Conservation (phyloP, 2,113 vertebrate genomes). For the Sminthopsis crassicaudata region DNA sequence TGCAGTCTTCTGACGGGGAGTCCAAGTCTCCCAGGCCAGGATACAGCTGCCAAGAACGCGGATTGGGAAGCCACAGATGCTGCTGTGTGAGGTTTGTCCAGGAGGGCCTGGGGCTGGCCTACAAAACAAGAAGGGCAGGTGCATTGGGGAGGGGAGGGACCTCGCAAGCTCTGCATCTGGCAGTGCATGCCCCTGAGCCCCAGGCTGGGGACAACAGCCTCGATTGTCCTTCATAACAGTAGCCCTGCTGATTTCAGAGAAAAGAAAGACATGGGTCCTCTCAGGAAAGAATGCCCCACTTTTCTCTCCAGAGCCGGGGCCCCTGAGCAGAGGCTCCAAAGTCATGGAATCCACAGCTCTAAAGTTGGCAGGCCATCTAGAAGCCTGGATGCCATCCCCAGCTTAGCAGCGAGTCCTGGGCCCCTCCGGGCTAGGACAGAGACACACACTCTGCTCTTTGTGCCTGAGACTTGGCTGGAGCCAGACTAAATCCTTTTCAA, state of each 20-base stretch:
- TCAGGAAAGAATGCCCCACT: constrained; percentile 70
- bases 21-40: neutral
- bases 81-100: neutral
- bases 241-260: constrained; percentile 68
- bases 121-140: constrained; percentile 45
- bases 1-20: neutral
- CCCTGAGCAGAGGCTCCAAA: constrained; percentile 43
- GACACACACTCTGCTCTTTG: constrained; percentile 78
- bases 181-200: constrained; percentile 50
- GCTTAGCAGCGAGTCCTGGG: constrained; percentile 58
- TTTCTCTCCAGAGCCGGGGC: constrained; percentile 70
- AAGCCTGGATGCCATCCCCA: constrained; percentile 66
- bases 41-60: neutral
- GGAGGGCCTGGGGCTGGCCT: neutral
- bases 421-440: neutral
- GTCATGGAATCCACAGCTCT: constrained; percentile 73
- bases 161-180: constrained; percentile 56
- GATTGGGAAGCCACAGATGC: neutral
- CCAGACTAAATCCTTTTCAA: constrained; percentile 42
- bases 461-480: constrained; percentile 59
- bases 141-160: constrained; percentile 2
- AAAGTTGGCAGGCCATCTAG: constrained; percentile 68
- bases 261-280: constrained; percentile 69
- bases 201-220: constrained; percentile 72
- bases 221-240: constrained; percentile 74